Evolutionary conservation across 1,140 invertebrate species (phyloP).

Genomic region (Caerostris extrusa): DNA sequence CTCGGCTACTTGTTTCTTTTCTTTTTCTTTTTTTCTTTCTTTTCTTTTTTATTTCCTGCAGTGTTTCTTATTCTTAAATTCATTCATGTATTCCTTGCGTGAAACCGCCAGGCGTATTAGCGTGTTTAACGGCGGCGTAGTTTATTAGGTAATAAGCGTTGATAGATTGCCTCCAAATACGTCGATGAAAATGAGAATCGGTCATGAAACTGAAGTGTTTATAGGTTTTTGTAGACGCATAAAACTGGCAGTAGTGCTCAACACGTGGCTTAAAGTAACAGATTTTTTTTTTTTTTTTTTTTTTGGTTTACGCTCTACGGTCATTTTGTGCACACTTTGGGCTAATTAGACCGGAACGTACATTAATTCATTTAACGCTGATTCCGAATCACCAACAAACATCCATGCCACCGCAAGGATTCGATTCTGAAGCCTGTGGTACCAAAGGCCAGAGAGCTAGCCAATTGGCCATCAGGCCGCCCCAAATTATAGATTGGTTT

Average conservation of each 20-base stretch:
- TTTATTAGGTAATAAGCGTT: slow-evolving; percentile 56
- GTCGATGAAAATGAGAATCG: slow-evolving; percentile 21
- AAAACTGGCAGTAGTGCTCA: background rate
- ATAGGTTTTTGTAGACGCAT: slow-evolving; percentile 2
- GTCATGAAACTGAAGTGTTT: slow-evolving; percentile 48
- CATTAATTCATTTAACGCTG: too few relatives aligned
- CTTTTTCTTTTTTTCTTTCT: background rate
- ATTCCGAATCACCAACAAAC: too few relatives aligned
- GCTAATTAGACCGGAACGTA: too few relatives aligned
- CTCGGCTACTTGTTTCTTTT: background rate
- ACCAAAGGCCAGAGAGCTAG: too few relatives aligned
- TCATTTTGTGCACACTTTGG: background rate
- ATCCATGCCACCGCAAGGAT: too few relatives aligned
- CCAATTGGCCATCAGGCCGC: too few relatives aligned
- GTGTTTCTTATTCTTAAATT: slow-evolving; percentile 37
- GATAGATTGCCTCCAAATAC: slow-evolving; percentile 39
- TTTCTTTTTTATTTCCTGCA: slow-evolving; percentile 14
- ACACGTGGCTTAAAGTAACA: background rate
- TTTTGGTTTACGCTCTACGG: background rate
- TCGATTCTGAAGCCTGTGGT: too few relatives aligned
- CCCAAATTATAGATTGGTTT: too few relatives aligned
- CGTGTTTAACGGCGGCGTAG: slow-evolving; percentile 6
- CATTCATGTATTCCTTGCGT: slow-evolving; percentile 58
- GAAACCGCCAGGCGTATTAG: slow-evolving; percentile 2
- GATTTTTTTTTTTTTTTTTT: background rate